Evolutionary conservation across 2,113 vertebrate species (phyloP), one percentile per base, ranked within the genome.

Genomic region (Forbesichthys agassizii): DNA sequence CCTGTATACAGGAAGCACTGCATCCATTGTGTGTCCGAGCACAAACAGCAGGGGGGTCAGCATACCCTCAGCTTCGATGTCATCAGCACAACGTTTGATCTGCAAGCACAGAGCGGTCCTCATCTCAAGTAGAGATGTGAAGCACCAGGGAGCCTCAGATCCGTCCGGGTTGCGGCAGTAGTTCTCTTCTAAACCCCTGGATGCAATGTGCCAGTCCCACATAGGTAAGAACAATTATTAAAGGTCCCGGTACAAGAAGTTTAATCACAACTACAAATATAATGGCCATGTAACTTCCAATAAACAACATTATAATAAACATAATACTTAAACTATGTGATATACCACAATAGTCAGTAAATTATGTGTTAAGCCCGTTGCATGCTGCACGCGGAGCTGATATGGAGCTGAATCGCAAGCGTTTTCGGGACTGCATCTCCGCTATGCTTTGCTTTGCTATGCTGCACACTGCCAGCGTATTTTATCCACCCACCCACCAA

Each of bases 61-160:
- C 11, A n/a, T 81, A 98, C 98, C 98, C 80, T 95, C 88, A 0
- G 93, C 85, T 5, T 89, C 91, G 54, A 96, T 89, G 72, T 99
- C 94, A 0, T 98, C 95, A 0, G 91, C 80, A 67, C 98, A 99
- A 64, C 96, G 97, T 81, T 93, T 94, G 85, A 99, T 98, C 88
- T 99, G 97, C 80, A 98, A 92, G 78, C 98, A 99, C 70, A 96
- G 96, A 14, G 94, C 96, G 0, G 94, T 81, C 51, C 95, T 94
- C 91, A 96, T 57, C 3, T 88, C 88, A 0, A 92, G 64, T 46
- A 85, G 82, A 1, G 93, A 84, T 0, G 96, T 98, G 88, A 98
- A 99, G 83, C 97, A 99, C 98, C 98, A 99, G 0, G 97, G 97
- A 3, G 96, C 98, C 86, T 99, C 97, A 0, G 97, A 98, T 12